Evolutionary conservation across 2,888 invertebrate species (phyloP), one percentile per base, ranked within the genome.

Genomic region (Baccha elongata): DNA sequence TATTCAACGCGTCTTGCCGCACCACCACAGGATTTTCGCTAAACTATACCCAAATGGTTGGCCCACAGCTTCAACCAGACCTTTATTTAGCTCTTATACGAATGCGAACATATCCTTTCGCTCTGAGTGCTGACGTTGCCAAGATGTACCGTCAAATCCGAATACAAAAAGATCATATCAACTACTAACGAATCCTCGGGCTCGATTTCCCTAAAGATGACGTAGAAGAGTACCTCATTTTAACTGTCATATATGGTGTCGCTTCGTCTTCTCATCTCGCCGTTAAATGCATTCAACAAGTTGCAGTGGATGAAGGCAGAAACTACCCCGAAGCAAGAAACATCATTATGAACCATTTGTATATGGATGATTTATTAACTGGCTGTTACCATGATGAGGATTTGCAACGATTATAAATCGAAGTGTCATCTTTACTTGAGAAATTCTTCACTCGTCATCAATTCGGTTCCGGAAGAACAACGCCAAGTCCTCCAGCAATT

Each of bases 11-110:
- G n/a, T n/a, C n/a, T n/a, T n/a, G n/a, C 26, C 37, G 62, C 21
- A 68, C 68, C 4, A 48, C 26, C 2, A 26, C 50, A 2, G 55
- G 58, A 11, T 42, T 65, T 26, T 85, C 65, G 3, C 53, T 79
- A 8, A 48, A 48, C 17, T 23, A 48, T 21, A 13, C n/a, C 0
- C 65, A 65, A 32, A 72, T 80, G 73, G 52, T 84, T 2, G 79
- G 75, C 0, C 79, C 84, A 1, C 85, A 67, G 15, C 58, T 85
- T 1, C 83, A 84, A 26, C 52, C 67, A 44, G 84, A 80, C 37
- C 35, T 85, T 0, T 80, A 32, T 8, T 32, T 32, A 32, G 29
- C 29, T 1, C 19, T 60, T 3, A 52, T 52, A 29, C 32, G 67
- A 52, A 26, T 69, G 23, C 29, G 44, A 11, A 37, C 68, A 8